phyloP scores from a whole-genome alignment of 2,797 vertebrate genomes.

The Aotus griseimembra region DNA sequence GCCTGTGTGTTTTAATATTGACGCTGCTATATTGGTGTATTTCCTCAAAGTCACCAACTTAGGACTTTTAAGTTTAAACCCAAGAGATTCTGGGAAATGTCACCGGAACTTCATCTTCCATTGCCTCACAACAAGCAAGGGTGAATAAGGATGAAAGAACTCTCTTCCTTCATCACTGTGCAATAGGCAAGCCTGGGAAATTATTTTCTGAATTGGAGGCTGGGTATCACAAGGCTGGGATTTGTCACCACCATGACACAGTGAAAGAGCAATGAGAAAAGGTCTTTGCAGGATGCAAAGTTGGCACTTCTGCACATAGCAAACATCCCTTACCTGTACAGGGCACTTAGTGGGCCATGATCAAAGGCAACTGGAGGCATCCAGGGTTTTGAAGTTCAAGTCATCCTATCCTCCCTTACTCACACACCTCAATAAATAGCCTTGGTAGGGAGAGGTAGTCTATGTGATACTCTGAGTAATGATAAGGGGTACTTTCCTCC shows the following conservation, averaged over 20 bases:
- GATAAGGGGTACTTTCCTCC: constrained; percentile 46
- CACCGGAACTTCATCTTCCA: background rate
- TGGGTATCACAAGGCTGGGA: background rate
- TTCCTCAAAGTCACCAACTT: background rate
- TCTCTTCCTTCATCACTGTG: constrained; percentile 9
- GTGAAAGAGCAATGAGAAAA: background rate
- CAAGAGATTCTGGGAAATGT: background rate
- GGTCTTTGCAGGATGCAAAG: background rate
- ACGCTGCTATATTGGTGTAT: background rate
- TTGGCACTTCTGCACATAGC: background rate
- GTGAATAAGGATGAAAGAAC: background rate
- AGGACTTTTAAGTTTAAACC: background rate
- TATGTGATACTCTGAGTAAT: constrained; percentile 48
- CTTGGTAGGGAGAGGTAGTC: background rate
- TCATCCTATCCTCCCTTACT: background rate
- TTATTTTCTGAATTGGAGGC: constrained; percentile 16
- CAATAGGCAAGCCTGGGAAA: background rate
- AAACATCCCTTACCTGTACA: constrained; percentile 27
- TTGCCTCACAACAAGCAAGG: background rate
- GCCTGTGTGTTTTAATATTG: background rate
- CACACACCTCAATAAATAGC: constrained; percentile 37
- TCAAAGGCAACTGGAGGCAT: background rate
- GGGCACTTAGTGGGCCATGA: background rate
- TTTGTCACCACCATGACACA: background rate
- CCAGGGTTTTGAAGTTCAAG: constrained; percentile 36